A percentile compares a stretch with the other conserved stretches of the same genome.
These are phyloP conservation scores for Lichenostomus cassidix DNA, from an alignment of 2,113 vertebrate species.

Conservation along the genomic window DNA sequence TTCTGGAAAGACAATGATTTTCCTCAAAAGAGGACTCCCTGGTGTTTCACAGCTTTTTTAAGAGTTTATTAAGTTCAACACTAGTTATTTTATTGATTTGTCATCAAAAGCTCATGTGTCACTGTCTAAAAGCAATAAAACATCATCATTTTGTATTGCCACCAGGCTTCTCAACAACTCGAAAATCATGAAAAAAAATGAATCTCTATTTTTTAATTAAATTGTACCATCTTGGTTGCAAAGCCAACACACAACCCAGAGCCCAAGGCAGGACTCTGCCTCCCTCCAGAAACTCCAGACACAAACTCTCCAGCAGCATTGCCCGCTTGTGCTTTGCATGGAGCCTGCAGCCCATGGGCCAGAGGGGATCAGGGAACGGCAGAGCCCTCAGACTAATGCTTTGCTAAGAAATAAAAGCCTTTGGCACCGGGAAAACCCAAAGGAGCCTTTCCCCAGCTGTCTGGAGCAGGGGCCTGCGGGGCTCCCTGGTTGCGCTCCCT, in stretches of 20 bases:
- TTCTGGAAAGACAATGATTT: not conserved
- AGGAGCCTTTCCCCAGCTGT: not conserved
- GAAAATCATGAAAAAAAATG: not conserved
- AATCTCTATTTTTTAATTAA: not conserved
- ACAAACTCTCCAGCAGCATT: fast-evolving
- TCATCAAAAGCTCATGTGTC: not conserved
- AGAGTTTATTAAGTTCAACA: not conserved
- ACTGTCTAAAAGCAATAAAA: not conserved
- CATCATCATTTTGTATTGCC: not conserved
- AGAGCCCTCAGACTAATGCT: not conserved
- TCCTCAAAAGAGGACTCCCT: not conserved
- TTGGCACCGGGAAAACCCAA: not conserved
- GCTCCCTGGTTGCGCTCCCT: not conserved
- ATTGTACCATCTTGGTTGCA: not conserved
- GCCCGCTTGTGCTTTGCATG: fast-evolving
- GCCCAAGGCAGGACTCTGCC: fast-evolving
- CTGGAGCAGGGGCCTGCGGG: not conserved
- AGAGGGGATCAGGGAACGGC: not conserved
- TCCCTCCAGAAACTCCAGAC: not conserved
- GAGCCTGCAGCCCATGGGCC: not conserved
- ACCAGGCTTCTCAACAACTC: not conserved
- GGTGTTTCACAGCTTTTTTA: not conserved
- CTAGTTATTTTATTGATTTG: not conserved
- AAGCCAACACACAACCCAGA: not conserved
- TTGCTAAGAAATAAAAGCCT: not conserved